Evolutionary conservation across 2,113 vertebrate genomes (phyloP).

Genomic region (Gavia stellata): DNA sequence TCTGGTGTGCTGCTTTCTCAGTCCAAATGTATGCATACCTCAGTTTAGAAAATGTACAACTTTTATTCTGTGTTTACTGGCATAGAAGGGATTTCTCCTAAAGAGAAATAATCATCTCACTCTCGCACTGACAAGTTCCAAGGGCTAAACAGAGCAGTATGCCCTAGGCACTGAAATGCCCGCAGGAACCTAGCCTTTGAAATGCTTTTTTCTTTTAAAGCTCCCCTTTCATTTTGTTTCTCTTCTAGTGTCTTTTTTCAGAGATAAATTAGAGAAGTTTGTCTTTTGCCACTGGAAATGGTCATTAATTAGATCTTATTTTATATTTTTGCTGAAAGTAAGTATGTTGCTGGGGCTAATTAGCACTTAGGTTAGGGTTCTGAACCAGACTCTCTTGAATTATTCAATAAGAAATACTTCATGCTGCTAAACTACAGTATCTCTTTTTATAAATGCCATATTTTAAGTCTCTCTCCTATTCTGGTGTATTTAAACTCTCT

Average conservation of each 20-base stretch:
- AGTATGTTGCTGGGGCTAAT: slow-evolving; percentile 1
- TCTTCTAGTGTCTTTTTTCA: neutral
- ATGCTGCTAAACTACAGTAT: neutral
- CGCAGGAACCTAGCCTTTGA: neutral
- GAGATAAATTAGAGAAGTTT: neutral
- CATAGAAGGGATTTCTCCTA: neutral
- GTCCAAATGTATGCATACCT: neutral
- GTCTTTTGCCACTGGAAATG: neutral
- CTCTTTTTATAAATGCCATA: neutral
- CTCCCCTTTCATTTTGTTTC: slow-evolving; percentile 6
- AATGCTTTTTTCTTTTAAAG: neutral
- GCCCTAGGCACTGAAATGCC: neutral
- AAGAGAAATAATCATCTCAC: neutral
- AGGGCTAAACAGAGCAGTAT: neutral
- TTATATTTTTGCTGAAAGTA: slow-evolving; percentile 21
- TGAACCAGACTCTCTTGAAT: neutral
- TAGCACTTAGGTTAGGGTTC: neutral
- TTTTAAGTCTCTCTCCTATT: neutral
- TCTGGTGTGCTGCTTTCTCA: neutral
- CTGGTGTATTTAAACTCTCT: slow-evolving; percentile 4
- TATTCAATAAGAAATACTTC: neutral
- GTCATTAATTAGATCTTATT: neutral
- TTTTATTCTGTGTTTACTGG: neutral
- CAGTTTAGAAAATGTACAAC: neutral
- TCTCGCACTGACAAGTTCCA: neutral